Evolutionary conservation across 1,140 invertebrate genomes (phyloP), one percentile per base, ranked within the genome.

Genomic region (Leucophenga varia): DNA sequence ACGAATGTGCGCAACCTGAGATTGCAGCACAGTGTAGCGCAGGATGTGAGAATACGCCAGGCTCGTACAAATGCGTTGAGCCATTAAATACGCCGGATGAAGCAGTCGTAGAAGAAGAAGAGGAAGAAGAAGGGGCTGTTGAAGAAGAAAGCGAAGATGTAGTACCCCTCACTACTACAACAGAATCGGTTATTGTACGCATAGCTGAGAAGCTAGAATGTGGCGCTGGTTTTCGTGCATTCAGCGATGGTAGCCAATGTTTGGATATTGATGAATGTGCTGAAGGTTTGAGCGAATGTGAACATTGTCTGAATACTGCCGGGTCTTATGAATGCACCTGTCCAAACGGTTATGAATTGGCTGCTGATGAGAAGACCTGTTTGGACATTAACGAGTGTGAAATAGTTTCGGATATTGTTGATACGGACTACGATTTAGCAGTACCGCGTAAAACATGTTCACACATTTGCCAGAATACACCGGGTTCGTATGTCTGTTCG

Each of bases 221-320:
- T 67, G 75, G 76, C n/a, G 51, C 64, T 28, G 79, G 78, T 14
- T 75, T 70, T 14, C 22, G 48, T 9, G 52, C 74, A 3, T 48
- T 57, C 19, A 25, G 55, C 1, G 67, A 72, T 5, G 52, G 60
- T 25, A 54, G 56, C 22, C 67, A 57, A 25, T 85, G 82, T 49
- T 67, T 78, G 55, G 86, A 88, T 63, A 79, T 85, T 42, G 82
- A 88, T 64, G 86, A 87, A 60, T 89, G 87, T 67, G 76, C 70
- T 10, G 69, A 76, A 22, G 74, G 78, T 53, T 57, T 22, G 9
- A 47, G 44, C 18, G 51, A 46, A 10, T 60, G 57, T 30, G 38
- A 60, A n/a, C 43, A 52, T 17, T 60, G 57, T 25, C 1, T 49
- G 4, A 60, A 60, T 34, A 37, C 32, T 13, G 34, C 42, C 6